Base-by-base conservation (phyloP, 2,113 vertebrate genomes). In the Cyanoramphus novaezelandiae region DNA sequence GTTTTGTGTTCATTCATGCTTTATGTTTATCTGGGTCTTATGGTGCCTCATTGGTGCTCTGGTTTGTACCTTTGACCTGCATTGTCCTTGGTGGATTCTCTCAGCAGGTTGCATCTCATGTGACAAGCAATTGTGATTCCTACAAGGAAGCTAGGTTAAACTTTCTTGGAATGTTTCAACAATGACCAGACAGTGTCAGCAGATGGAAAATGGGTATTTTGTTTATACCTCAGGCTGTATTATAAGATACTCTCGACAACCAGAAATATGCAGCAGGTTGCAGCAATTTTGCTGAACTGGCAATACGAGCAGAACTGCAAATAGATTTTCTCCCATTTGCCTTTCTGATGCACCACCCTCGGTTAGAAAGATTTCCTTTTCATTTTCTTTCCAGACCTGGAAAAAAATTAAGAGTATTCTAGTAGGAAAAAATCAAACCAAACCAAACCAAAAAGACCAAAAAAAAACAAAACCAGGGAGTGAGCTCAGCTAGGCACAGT, bases 401-500 rank as follows among this genome's bases (percentile, higher is more conserved):
- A 6, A 47, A 69, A 86, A 70, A 55, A 64, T 5, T 4, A 64
- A 72, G 5, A 0, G 1, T 25, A 47, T 77, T 80, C 8, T 64
- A 6, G 31, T 14, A 24, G 47, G 29, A 70, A 68, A 2, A 6
- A 63, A 46, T 41, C 20, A 6, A 1, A 70, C 31, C 17, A 63
- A 46, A 44, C 20, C 6, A 1, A 70, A 37, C 17, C 0, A 10
- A 60, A 4, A 60, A 0, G 13, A 35, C 17, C 10, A 15, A 68
- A 23, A 15, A 63, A 37, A 47, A 53, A 46, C 13, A 44, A 83
- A 62, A 16, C 11, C 8, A 35, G 14, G 12, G 47, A 29, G 24
- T 53, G 43, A 52, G 11, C 24, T 90, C 27, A 39, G 41, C 15
- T 17, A 43, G 27, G 23, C 21, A 67, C 33, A 76, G 33, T 27